Evolutionary conservation across 2,113 vertebrate species (phyloP), one percentile per base, ranked within the genome.

Genomic region (Procavia capensis): DNA sequence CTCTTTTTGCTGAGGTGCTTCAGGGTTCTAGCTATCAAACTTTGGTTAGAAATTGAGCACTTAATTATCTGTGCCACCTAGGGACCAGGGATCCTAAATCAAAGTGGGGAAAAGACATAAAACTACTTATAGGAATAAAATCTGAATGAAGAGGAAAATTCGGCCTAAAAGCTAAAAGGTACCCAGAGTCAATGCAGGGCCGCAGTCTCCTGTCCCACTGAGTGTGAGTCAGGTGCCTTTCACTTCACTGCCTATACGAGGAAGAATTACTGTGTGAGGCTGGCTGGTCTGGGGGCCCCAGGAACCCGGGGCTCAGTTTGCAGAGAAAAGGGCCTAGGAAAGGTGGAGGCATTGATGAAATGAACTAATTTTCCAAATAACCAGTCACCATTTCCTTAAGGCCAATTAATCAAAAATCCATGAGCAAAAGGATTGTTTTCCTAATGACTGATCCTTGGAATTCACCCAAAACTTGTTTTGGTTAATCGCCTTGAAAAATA

Each of bases 381-480:
- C n/a, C 64, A 14, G 8, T 59, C 66, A 85, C 20, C 22, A 22
- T 61, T 92, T 84, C 43, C 31, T 59, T 39, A 70, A 74, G 90
- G 31, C 41, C 54, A 89, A 59, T 82, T 54, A 22, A 41, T 9
- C 31, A 11, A 78, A 74, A 87, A 91, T 45, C 14, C 54, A 80
- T 68, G 85, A 66, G 36, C 45, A 68, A 27, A 66, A 93, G 61
- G 92, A 94, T 72, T 27, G 17, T 95, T 85, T 96, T 88, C 66
- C 31, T 64, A 36, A 91, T 85, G 36, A 90, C 34, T 17, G 57
- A 88, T 59, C 57, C 72, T 80, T 92, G 74, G 91, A 94, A 95
- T 92, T 91, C 64, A 92, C 79, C 68, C 88, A 54, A 85, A 74
- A 92, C 47, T 91, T 95, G 82, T 84, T 96, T 94, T 24, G 29